phyloP scores from a whole-genome alignment of 2,797 vertebrate genomes.

The Alcedo atthis region DNA sequence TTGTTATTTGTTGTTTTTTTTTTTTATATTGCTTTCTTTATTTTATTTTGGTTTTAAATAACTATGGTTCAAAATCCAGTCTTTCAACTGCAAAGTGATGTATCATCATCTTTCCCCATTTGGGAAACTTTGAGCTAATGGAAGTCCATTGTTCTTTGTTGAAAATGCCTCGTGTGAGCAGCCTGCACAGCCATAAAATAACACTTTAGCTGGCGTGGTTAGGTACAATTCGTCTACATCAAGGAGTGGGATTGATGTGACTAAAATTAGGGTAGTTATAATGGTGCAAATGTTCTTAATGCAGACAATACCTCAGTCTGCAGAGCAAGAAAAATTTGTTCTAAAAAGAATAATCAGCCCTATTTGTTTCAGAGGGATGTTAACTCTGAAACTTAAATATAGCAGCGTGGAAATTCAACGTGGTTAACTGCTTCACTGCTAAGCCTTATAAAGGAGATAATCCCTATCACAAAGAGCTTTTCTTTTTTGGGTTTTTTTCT shows the following conservation, averaged over 20 bases:
- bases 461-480: slow-evolving; percentile 12
- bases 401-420: slow-evolving; percentile 32
- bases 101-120: not conserved
- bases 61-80: not conserved
- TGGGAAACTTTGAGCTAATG: slow-evolving; percentile 22
- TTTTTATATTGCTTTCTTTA: not conserved
- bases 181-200: slow-evolving; percentile 26
- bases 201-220: slow-evolving; percentile 23
- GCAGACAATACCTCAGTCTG: slow-evolving; percentile 50
- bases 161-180: slow-evolving; percentile 19
- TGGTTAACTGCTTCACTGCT: slow-evolving; percentile 49
- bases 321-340: slow-evolving; percentile 37
- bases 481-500: not conserved
- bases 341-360: slow-evolving; percentile 45
- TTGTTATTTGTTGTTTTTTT: too few species aligned
- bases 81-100: not conserved
- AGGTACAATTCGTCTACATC: slow-evolving; percentile 18
- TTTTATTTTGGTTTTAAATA: not conserved
- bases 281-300: slow-evolving; percentile 52
- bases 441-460: slow-evolving; percentile 14
- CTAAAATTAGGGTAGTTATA: slow-evolving; percentile 59
- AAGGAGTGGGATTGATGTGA: slow-evolving; percentile 48
- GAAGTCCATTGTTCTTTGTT: slow-evolving; percentile 38
- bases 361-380: slow-evolving; percentile 43
- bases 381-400: slow-evolving; percentile 50